Evolutionary conservation across 2,797 vertebrate species (phyloP).

Genomic region (Pseudomugil tenellus): DNA sequence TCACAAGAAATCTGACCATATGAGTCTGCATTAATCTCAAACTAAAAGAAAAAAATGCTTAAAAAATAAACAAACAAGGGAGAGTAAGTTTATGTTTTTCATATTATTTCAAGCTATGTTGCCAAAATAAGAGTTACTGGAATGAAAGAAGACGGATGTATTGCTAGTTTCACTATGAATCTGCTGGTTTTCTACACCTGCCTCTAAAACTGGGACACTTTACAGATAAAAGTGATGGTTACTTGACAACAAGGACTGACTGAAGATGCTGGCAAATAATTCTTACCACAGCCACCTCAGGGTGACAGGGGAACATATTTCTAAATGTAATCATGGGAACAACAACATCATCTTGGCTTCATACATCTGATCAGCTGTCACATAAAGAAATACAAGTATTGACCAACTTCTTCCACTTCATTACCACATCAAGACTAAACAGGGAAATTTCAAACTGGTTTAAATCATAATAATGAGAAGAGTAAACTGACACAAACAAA

Average conservation of each 20-base stretch:
- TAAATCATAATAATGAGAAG: neutral
- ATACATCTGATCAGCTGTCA: neutral
- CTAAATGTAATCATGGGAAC: neutral
- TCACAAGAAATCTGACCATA: constrained; percentile 38
- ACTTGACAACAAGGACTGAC: constrained; percentile 13
- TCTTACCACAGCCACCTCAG: constrained; percentile 1
- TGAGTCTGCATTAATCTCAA: constrained; percentile 30
- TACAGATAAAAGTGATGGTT: constrained; percentile 1
- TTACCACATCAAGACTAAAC: neutral
- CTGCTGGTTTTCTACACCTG: constrained; percentile 11
- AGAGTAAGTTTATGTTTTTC: constrained; percentile 22
- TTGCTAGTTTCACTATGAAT: constrained; percentile 42
- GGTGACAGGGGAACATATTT: neutral
- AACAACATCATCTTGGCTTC: neutral
- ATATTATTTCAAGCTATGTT: constrained; percentile 27
- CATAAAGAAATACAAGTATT: neutral
- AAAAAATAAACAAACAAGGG: too few species aligned
- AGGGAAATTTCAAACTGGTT: neutral
- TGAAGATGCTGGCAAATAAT: constrained; percentile 13
- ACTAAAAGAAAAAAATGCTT: constrained; percentile 45
- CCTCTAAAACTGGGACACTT: constrained; percentile 13
- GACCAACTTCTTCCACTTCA: neutral
- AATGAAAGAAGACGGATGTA: constrained; percentile 7
- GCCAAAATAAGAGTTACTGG: constrained; percentile 23
- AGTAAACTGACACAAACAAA: neutral